Percentiles rank a stretch among this genome's conserved stretches.
These are phyloP conservation scores for Synanthedon formicaeformis DNA, from an alignment of 2,888 invertebrate genomes.

Conservation along the genomic window DNA sequence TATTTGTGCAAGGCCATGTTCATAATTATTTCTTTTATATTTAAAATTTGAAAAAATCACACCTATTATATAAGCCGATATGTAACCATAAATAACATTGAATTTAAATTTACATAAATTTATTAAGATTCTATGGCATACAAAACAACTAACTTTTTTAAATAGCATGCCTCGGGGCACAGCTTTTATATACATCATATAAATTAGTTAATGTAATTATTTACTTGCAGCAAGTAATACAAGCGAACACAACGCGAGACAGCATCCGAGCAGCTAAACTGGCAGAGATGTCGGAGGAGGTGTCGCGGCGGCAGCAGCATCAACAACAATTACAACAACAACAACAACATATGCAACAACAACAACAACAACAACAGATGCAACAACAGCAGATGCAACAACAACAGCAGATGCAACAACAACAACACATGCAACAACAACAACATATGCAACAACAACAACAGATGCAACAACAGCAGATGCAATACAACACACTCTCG, in stretches of 20 bases:
- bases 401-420: slow-evolving; percentile 49
- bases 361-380: slow-evolving; percentile 1
- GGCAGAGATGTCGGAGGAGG: slow-evolving; percentile 86
- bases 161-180: no score
- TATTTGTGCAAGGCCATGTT: no score
- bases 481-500: neutral
- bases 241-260: slow-evolving; percentile 30
- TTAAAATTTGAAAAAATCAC: no score
- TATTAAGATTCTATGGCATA: no score
- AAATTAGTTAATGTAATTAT: no score
- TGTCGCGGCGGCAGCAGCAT: slow-evolving; percentile 71
- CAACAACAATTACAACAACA: slow-evolving; percentile 27
- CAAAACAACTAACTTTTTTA: no score
- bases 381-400: slow-evolving; percentile 1
- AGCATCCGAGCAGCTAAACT: slow-evolving; percentile 72
- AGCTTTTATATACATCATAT: no score
- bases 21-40: no score
- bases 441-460: slow-evolving; percentile 68
- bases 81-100: no score
- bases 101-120: no score
- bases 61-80: no score
- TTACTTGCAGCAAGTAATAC: slow-evolving; percentile 16
- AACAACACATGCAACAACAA: slow-evolving; percentile 54
- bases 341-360: slow-evolving; percentile 13
- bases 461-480: slow-evolving; percentile 69